Conservation (phyloP, 1,140 invertebrate species). For the Bombus waltoni region DNA sequence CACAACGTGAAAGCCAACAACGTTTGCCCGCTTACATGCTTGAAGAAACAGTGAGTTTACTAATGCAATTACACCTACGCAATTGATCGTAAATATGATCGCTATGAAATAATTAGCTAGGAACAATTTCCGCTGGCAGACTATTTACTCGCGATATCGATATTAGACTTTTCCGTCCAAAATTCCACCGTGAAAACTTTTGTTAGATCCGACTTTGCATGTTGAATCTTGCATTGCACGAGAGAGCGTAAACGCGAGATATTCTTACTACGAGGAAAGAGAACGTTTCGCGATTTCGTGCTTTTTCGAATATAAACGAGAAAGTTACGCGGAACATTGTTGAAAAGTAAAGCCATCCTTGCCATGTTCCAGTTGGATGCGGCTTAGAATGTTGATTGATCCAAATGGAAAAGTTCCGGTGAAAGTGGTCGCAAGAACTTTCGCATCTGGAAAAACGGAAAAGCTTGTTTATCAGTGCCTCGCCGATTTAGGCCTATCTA, state of each 20-base stretch:
- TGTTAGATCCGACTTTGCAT: not conserved
- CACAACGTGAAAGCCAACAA: constrained; percentile 99
- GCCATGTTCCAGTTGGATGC: constrained; percentile 94
- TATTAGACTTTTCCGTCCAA: not conserved
- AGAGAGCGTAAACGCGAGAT: not conserved
- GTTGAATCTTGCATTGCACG: too few relatives aligned
- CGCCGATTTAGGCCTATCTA: constrained; percentile 95
- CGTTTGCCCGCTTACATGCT: constrained; percentile 98
- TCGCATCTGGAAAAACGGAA: constrained; percentile 99
- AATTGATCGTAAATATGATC: constrained; percentile 15
- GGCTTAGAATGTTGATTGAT: constrained; percentile 95
- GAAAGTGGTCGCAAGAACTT: constrained; percentile 97
- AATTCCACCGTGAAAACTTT: not conserved
- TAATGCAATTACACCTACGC: constrained; percentile 50
- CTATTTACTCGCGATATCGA: not conserved
- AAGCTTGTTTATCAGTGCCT: constrained; percentile 99
- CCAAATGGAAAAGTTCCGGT: constrained; percentile 98
- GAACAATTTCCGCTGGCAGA: not conserved
- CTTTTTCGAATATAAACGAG: not conserved
- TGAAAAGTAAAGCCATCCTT: constrained; percentile 31
- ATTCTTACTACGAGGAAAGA: not conserved
- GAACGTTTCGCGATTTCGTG: not conserved
- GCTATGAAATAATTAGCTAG: constrained; percentile 48
- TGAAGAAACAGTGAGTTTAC: constrained; percentile 98
- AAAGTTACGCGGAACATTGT: not conserved